Percentiles rank a stretch among this genome's conserved stretches.
These are phyloP conservation scores for Porites divaricata DNA, from an alignment of 92 coral and sea anemone species.

Conservation along the genomic window DNA sequence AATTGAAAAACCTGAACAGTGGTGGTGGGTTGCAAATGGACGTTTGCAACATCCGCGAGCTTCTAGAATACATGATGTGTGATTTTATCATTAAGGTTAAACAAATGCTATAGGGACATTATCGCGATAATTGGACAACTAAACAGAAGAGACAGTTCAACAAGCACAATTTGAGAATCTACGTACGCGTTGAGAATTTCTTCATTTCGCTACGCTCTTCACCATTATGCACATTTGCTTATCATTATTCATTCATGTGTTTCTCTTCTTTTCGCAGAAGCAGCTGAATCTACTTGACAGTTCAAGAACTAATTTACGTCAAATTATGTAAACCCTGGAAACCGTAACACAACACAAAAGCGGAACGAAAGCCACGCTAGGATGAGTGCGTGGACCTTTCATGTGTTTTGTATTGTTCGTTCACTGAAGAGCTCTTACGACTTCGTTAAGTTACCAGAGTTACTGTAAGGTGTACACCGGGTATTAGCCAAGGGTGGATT, in stretches of 20 bases:
- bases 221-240: constrained; percentile 20
- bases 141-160: too few species aligned
- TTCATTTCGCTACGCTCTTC: not conserved
- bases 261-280: not conserved
- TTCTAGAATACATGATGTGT: not conserved
- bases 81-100: not conserved
- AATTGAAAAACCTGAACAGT: not conserved
- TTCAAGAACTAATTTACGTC: constrained; percentile 27
- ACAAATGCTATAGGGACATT: not conserved
- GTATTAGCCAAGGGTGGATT: not conserved
- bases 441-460: constrained; percentile 5
- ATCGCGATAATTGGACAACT: not conserved
- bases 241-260: constrained; percentile 16
- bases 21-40: not conserved
- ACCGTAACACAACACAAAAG: constrained; percentile 9
- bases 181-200: not conserved
- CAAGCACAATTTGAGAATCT: not conserved
- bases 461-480: not conserved
- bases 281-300: constrained; percentile 51
- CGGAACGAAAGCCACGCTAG: constrained; percentile 14
- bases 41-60: not conserved
- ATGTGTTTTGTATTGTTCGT: constrained; percentile 6
- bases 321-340: constrained; percentile 16
- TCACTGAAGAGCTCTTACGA: constrained; percentile 17
- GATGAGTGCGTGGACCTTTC: constrained; percentile 1